Conservation (phyloP, 2,888 invertebrate genomes). For the Calameuta filiformis region DNA sequence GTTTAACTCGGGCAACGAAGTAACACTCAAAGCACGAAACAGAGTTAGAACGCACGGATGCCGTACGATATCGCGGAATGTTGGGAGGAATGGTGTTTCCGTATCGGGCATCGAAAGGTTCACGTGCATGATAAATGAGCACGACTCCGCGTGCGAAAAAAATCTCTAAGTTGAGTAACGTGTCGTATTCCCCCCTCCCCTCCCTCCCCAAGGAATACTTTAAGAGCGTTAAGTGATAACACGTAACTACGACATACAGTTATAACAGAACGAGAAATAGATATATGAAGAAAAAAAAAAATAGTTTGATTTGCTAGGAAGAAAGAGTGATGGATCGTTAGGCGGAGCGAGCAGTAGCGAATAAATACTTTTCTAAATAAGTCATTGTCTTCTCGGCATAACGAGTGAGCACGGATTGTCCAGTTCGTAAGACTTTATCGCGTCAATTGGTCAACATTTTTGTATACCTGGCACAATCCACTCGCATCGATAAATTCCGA, state of each 20-base stretch:
- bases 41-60: slow-evolving; percentile 19
- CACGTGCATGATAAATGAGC: slow-evolving; percentile 7
- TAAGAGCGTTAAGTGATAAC: slow-evolving; percentile 15
- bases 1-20: slow-evolving; percentile 5
- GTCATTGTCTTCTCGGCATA: background rate
- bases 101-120: slow-evolving; percentile 9
- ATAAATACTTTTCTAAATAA: background rate
- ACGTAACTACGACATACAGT: slow-evolving; percentile 19
- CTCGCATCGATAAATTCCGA: background rate
- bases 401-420: background rate
- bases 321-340: background rate
- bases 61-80: slow-evolving; percentile 8
- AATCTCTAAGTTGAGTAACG: background rate
- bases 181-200: background rate
- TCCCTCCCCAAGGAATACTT: background rate
- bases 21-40: slow-evolving; percentile 21
- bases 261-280: slow-evolving; percentile 5
- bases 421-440: background rate
- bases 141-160: slow-evolving; percentile 3
- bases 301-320: slow-evolving; percentile 1
- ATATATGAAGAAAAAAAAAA: slow-evolving; percentile 10
- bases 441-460: background rate
- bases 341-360: background rate
- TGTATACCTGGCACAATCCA: background rate
- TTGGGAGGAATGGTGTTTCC: slow-evolving; percentile 20